Percentiles rank a stretch among this genome's conserved stretches.
Evolutionary conservation across 1,140 invertebrate genomes (phyloP).

Genomic region (Ladona fulva): DNA sequence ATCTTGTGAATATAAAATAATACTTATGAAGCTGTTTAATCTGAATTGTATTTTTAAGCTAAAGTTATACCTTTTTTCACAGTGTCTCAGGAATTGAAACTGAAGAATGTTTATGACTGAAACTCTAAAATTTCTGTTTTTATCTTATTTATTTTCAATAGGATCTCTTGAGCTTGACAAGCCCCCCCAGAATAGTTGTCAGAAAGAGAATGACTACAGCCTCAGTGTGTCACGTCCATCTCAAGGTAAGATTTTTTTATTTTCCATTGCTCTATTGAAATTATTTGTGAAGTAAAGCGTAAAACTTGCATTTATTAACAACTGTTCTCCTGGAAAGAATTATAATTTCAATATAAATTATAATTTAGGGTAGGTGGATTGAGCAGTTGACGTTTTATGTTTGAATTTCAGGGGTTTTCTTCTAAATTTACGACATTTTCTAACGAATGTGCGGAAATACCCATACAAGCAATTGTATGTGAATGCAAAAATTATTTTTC

Average conservation of each 20-base stretch:
- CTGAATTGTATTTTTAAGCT: no score
- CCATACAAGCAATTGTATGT: no score
- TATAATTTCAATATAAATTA: neutral
- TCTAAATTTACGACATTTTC: no score
- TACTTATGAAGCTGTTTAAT: no score
- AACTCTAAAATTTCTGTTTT: conserved; percentile 13
- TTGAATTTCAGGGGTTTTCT: no score
- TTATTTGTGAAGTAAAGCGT: neutral
- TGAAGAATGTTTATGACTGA: neutral
- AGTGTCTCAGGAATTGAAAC: neutral
- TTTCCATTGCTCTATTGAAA: neutral
- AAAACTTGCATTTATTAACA: neutral
- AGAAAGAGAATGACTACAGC: conserved; percentile 51
- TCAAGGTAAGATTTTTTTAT: neutral
- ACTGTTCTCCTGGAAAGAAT: neutral
- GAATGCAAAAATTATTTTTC: no score
- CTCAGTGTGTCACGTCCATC: conserved; percentile 24
- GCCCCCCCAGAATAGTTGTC: conserved; percentile 44
- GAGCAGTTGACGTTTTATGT: no score
- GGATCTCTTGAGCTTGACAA: conserved; percentile 71
- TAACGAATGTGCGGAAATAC: no score
- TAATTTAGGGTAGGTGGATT: no score
- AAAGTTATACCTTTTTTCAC: neutral
- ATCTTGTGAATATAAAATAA: no score
- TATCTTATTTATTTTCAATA: conserved; percentile 17